A percentile compares a stretch with the other conserved stretches of the same genome.
These are phyloP conservation scores for Nebria brevicollis DNA, from an alignment of 2,888 invertebrate species.

Conservation along the genomic window DNA sequence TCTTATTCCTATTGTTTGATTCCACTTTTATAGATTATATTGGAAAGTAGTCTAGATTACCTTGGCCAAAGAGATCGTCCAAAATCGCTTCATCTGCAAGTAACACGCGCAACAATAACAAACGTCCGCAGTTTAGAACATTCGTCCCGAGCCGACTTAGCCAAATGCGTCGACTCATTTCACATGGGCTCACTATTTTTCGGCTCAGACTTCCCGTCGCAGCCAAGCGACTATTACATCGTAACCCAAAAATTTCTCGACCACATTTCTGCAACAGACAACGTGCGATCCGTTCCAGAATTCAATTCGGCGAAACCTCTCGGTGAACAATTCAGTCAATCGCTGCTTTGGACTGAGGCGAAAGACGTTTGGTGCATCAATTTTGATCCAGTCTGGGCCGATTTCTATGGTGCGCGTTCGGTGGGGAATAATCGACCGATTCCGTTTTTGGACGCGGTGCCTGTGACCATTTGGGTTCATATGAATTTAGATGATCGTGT, in stretches of 20 bases:
- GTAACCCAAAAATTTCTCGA: conserved; percentile 84
- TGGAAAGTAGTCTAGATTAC: conserved; percentile 81
- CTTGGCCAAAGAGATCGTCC: conserved; percentile 88
- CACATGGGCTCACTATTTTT: conserved; percentile 80
- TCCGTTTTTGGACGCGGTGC: conserved; percentile 86
- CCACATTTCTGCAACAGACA: conserved; percentile 68
- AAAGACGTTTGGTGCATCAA: conserved; percentile 89
- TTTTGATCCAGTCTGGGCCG: conserved; percentile 92
- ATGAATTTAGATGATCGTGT: conserved; percentile 59
- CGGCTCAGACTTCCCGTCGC: conserved; percentile 81
- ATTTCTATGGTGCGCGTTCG: conserved; percentile 87
- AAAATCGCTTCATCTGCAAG: conserved; percentile 84
- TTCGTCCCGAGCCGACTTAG: conserved; percentile 81
- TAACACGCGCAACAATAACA: conserved; percentile 78
- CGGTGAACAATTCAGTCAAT: conserved; percentile 58
- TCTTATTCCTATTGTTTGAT: conserved; percentile 26
- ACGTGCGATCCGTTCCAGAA: conserved; percentile 60
- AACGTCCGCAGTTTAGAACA: conserved; percentile 74
- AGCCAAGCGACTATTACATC: conserved; percentile 75
- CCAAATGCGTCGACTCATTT: conserved; percentile 80
- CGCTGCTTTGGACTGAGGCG: conserved; percentile 81
- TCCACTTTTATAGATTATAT: conserved; percentile 70
- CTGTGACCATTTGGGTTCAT: conserved; percentile 86
- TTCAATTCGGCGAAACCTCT: conserved; percentile 48
- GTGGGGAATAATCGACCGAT: conserved; percentile 78